phyloP scores from a whole-genome alignment of 2,797 vertebrate species.

The Lycodopsis pacificus region DNA sequence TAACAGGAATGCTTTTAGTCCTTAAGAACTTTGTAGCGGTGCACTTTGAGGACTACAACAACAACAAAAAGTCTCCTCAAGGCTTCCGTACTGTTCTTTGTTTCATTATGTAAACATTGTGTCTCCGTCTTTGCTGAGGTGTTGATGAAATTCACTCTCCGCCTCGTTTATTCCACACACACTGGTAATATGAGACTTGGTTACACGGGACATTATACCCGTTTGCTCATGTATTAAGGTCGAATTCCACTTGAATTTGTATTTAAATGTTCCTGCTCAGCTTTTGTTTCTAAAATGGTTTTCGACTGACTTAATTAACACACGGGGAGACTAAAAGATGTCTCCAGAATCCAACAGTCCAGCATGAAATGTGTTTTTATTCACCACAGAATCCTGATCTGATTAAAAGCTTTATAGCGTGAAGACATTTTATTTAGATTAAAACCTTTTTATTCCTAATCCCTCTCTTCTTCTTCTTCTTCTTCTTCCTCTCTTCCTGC shows the following conservation, averaged over 20 bases:
- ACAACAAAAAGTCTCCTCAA: not conserved
- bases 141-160: no score
- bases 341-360: not conserved
- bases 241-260: not conserved
- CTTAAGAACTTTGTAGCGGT: no score
- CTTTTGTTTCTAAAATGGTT: not conserved
- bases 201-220: not conserved
- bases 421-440: not conserved
- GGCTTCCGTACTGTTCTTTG: not conserved
- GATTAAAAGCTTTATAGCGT: not conserved
- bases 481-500: slow-evolving; percentile 14
- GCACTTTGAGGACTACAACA: no score
- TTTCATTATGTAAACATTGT: not conserved
- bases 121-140: not conserved
- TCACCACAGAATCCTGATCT: not conserved
- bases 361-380: not conserved
- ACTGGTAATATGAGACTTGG: no score
- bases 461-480: not conserved
- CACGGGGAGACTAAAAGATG: not conserved
- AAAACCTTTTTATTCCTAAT: not conserved
- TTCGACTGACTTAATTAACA: not conserved
- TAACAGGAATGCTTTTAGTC: no score
- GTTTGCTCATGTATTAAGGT: not conserved
- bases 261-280: not conserved
- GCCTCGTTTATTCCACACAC: no score